These are phyloP conservation scores for Formica selysi DNA, from an alignment of 1,140 invertebrate species.

Conservation along the genomic window DNA sequence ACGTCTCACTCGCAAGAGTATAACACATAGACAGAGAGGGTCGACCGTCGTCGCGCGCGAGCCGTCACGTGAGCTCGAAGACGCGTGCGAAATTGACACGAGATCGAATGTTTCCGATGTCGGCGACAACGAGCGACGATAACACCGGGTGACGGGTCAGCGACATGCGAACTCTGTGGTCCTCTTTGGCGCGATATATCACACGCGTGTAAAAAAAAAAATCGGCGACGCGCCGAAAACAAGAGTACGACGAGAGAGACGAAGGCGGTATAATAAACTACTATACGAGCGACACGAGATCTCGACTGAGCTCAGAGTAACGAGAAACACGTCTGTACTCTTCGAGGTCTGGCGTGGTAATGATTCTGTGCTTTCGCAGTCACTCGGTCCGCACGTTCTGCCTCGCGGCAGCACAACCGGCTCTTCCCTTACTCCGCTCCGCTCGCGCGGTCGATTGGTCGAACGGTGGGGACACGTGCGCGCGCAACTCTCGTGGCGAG, in stretches of 20 bases:
- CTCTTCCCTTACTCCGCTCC: conserved; percentile 42
- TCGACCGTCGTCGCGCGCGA: neutral
- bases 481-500: conserved; percentile 59
- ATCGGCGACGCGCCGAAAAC: conserved; percentile 58
- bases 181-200: conserved; percentile 62
- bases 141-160: neutral
- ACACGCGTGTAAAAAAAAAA: conserved; percentile 50
- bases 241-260: conserved; percentile 22
- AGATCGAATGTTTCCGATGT: neutral
- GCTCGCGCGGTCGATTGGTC: conserved; percentile 64
- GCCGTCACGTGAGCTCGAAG: neutral
- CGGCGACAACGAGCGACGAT: neutral
- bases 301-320: conserved; percentile 83
- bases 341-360: conserved; percentile 85
- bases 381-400: conserved; percentile 73
- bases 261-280: conserved; percentile 8
- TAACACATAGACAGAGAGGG: too few species aligned
- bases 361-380: conserved; percentile 82
- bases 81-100: conserved; percentile 30
- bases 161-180: conserved; percentile 45
- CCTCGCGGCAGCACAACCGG: conserved; percentile 62
- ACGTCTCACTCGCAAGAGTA: too few species aligned
- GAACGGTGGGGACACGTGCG: conserved; percentile 54
- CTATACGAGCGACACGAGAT: conserved; percentile 76
- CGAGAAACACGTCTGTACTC: conserved; percentile 84